Evolutionary conservation across 1,140 invertebrate genomes (phyloP), one percentile per base, ranked within the genome.

Genomic region (Drosophila busckii): DNA sequence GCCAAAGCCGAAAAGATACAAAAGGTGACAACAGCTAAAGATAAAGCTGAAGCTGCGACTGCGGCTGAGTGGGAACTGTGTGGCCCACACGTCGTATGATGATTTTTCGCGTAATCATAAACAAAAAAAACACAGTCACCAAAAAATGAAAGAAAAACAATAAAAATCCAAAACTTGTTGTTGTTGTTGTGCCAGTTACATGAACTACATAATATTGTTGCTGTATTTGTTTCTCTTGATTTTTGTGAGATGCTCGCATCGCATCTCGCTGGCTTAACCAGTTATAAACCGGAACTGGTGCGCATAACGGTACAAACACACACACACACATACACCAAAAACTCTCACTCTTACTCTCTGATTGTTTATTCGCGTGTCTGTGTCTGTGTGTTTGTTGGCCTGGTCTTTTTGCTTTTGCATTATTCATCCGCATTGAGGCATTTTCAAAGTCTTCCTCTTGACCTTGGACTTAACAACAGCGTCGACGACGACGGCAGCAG

Each of bases 401-500:
- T 49, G 65, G 35, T 41, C 53, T 59, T 58, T 58, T 41, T 29
- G 59, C 59, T 56, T 49, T 62, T 62, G 75, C 75, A 80, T 80
- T 80, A 80, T 80, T 80, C 76, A 82, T 80, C 75, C 58, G 50
- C 67, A 65, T 75, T 68, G 53, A 44, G 58, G 73, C 58, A 65
- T 80, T 84, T 85, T 85, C 75, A 85, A 85, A 85, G 83, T 85
- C 82, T 85, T 85, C 76, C 83, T 83, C 83, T 85, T 85, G 83
- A 85, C 83, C 83, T 85, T 85, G 83, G 83, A 85, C 83, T 85
- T 64, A 54, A 58, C 52, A 37, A 59, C 71, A 52, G 68, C 49
- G 67, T 58, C 66, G 63, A 25, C 31, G 20, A 4, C 20, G 23
- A 9, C 46, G 10, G 38, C 37, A 42, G 10, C 46, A 40, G 6